Evolutionary conservation across 2,888 invertebrate species (phyloP).

Genomic region (Scaptomyza parva): DNA sequence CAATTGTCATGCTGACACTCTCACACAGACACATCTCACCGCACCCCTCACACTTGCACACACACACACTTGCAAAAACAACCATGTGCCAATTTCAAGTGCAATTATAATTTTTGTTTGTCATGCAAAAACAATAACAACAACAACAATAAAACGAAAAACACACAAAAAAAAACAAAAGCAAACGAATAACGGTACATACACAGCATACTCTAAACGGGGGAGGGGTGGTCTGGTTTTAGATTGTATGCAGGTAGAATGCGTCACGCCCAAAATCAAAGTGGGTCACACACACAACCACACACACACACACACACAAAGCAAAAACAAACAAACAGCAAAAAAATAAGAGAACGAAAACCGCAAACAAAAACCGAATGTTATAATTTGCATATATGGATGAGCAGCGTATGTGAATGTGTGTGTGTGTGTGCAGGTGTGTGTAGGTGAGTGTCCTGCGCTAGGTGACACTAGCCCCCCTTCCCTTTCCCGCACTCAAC

Average conservation of each 20-base stretch:
- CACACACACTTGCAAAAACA: not conserved
- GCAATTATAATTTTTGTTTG: constrained; percentile 79
- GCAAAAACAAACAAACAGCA: not conserved
- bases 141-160: constrained; percentile 47
- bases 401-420: constrained; percentile 31
- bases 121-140: constrained; percentile 72
- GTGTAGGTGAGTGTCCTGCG: constrained; percentile 42
- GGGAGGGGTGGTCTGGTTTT: not conserved
- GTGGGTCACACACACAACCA: constrained; percentile 59
- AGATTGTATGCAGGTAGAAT: constrained; percentile 19
- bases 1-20: constrained; percentile 50
- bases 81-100: constrained; percentile 71
- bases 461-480: constrained; percentile 16
- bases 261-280: constrained; percentile 69
- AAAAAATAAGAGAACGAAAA: not conserved
- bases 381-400: constrained; percentile 77
- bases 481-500: constrained; percentile 33
- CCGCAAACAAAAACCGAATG: constrained; percentile 21
- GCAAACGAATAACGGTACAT: constrained; percentile 1
- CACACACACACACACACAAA: constrained; percentile 10
- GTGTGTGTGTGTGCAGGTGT: constrained; percentile 34
- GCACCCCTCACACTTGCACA: not conserved
- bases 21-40: not conserved
- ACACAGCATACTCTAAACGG: not conserved
- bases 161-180: not conserved